Percentiles rank a stretch among this genome's conserved stretches.
Conservation (phyloP, 2,888 invertebrate genomes). For the Leptarthrus brevirostris region DNA sequence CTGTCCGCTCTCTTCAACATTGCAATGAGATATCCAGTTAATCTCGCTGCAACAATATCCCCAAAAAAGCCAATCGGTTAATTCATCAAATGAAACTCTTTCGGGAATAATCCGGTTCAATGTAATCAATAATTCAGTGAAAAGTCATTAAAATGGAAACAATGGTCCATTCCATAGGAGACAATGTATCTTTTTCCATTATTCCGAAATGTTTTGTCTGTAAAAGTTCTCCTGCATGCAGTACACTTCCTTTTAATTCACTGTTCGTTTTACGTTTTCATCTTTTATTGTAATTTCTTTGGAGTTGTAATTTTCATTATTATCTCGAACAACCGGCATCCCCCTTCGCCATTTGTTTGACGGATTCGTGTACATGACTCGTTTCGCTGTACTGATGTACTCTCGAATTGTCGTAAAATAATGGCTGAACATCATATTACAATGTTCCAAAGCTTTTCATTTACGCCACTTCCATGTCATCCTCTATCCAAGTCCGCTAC, state of each 20-base stretch:
- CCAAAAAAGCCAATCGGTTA: neutral
- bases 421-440: constrained; percentile 48
- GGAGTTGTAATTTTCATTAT: constrained; percentile 46
- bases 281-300: constrained; percentile 41
- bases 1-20: too few species aligned
- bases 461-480: constrained; percentile 27
- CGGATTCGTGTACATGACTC: constrained; percentile 21
- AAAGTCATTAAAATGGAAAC: constrained; percentile 38
- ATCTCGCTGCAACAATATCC: too few species aligned
- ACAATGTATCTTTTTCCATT: constrained; percentile 21
- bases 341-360: neutral
- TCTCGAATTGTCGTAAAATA: constrained; percentile 37
- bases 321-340: neutral
- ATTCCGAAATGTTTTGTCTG: constrained; percentile 19
- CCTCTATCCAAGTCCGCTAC: neutral
- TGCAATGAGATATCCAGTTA: too few species aligned
- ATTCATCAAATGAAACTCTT: constrained; percentile 9
- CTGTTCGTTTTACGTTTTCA: constrained; percentile 37
- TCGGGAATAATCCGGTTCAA: neutral
- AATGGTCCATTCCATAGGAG: neutral
- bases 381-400: constrained; percentile 29
- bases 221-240: constrained; percentile 20
- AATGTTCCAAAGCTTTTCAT: constrained; percentile 48
- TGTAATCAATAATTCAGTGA: constrained; percentile 21
- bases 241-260: constrained; percentile 34